Conservation (phyloP, 2,113 vertebrate genomes). For the Hippocampus zosterae region DNA sequence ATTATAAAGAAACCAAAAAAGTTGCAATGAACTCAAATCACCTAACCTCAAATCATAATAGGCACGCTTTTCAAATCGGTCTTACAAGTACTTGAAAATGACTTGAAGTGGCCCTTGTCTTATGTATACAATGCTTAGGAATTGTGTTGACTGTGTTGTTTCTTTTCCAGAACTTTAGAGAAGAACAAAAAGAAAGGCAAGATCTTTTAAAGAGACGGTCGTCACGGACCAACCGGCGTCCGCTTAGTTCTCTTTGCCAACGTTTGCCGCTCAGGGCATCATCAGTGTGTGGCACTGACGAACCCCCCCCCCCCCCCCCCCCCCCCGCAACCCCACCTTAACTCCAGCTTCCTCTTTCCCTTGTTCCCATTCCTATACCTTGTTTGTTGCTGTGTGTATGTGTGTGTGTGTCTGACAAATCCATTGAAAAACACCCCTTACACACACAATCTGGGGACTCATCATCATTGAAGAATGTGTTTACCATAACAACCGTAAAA, state of each 20-base stretch:
- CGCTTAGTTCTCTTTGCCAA: slow-evolving; percentile 82
- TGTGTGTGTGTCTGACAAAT: slow-evolving; percentile 49
- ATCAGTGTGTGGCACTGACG: slow-evolving; percentile 72
- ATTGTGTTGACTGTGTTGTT: background rate
- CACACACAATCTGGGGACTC: slow-evolving; percentile 57
- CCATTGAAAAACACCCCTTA: slow-evolving; percentile 60
- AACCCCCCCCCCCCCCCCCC: slow-evolving; percentile 53
- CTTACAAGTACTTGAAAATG: no score
- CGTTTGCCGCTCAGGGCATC: slow-evolving; percentile 82
- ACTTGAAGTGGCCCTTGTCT: no score
- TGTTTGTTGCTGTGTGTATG: background rate
- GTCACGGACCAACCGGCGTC: slow-evolving; percentile 66
- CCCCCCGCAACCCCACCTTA: slow-evolving; percentile 30
- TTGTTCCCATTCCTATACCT: slow-evolving; percentile 70
- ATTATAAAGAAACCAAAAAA: background rate
- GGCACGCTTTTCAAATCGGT: no score
- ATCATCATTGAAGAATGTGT: slow-evolving; percentile 57
- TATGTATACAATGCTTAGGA: no score
- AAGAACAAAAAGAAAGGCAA: slow-evolving; percentile 99
- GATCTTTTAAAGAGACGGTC: slow-evolving; percentile 85
- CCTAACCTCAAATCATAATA: background rate
- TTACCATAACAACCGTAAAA: slow-evolving; percentile 71
- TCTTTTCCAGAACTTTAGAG: slow-evolving; percentile 87
- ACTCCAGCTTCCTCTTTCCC: slow-evolving; percentile 61
- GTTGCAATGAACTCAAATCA: background rate